Evolutionary conservation across 2,797 vertebrate species (phyloP), one percentile per base, ranked within the genome.

Genomic region (Microctenopoma steveboyesi): DNA sequence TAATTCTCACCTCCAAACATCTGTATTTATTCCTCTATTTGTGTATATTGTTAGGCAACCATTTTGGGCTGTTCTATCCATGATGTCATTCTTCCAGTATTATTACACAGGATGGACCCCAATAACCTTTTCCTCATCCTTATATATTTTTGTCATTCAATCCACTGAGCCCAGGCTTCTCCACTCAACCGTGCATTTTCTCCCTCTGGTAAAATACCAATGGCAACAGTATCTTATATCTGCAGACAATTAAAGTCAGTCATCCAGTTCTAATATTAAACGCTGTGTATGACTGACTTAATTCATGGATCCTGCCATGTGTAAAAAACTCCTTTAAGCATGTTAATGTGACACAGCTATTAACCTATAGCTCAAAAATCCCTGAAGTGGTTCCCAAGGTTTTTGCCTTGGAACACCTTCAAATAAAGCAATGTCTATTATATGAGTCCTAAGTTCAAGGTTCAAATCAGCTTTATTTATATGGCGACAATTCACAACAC

Each of bases 71-170:
- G 30, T 71, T 61, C 60, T 72, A 52, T 46, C 48, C 40, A 64
- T 81, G 71, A 79, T 75, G 55, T 68, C 1, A 7, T 33, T 33
- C 73, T 75, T 52, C 28, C 3, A 33, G 55, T 7, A 52, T 30
- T 13, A n/a, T 48, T 28, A 68, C 62, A 56, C 76, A 12, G 49
- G 46, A 7, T 61, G 71, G 72, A 12, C 83, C 71, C 53, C 50
- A 76, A 80, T 78, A 51, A 73, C 75, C 56, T 78, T 48, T 76
- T 80, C 61, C 52, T 22, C 48, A 35, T 70, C 22, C 1, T 66
- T 71, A 27, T 13, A 75, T 13, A 69, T 73, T 83, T 64, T 73
- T 84, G 69, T 76, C 67, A 78, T 78, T 84, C 67, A 64, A 8
- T 56, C 50, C 62, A 30, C 68, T 64, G 61, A 69, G 74, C 74